Conservation (phyloP, 1,140 invertebrate genomes). For the Fopius arisanus region DNA sequence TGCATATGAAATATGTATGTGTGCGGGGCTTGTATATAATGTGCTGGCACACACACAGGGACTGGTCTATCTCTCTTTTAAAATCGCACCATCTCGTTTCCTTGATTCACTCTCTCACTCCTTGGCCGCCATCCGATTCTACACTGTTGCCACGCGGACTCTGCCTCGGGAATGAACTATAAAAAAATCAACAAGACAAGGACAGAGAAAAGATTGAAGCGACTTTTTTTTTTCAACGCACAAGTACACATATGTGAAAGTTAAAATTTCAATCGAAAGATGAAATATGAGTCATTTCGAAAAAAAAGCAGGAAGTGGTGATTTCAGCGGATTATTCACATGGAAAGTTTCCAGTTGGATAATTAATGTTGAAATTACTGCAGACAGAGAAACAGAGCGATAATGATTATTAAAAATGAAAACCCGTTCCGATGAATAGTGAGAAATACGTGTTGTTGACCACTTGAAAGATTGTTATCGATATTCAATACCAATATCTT, state of each 20-base stretch:
- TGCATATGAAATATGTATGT: neutral
- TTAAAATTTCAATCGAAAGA: slow-evolving; percentile 16
- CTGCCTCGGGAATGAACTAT: neutral
- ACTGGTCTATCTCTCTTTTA: slow-evolving; percentile 8
- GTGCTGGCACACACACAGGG: neutral
- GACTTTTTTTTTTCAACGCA: neutral
- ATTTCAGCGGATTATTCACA: no score
- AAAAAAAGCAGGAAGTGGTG: neutral
- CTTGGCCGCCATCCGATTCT: neutral
- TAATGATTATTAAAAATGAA: no score
- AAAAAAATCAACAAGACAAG: slow-evolving; percentile 16
- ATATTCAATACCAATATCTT: neutral
- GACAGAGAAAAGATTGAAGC: neutral
- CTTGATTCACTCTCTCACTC: neutral
- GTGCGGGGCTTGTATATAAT: neutral
- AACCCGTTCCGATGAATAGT: no score
- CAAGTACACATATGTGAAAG: slow-evolving; percentile 31
- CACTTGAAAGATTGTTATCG: neutral
- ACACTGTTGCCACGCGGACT: slow-evolving; percentile 26
- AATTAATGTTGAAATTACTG: no score
- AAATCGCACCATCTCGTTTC: neutral
- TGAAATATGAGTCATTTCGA: neutral
- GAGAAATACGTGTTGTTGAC: no score
- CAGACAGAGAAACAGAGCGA: no score
- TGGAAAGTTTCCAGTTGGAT: no score